Conservation (phyloP, 2,888 invertebrate genomes). For the Melanargia galathea region DNA sequence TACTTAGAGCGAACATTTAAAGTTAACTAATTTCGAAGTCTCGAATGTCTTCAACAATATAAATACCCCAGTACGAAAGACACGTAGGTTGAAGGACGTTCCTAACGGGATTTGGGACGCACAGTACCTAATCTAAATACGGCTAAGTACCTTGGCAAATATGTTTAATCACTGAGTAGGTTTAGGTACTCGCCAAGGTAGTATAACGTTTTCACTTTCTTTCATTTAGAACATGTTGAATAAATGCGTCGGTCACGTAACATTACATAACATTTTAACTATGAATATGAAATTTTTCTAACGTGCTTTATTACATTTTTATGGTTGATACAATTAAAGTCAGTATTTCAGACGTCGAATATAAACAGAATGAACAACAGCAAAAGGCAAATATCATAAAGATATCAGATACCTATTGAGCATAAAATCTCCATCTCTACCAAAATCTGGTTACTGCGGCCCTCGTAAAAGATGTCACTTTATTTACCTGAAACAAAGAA, state of each 20-base stretch:
- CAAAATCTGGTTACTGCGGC: constrained; percentile 35
- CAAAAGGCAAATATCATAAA: background rate
- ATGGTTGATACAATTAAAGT: background rate
- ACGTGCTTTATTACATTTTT: background rate
- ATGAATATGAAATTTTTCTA: background rate
- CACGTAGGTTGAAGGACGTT: background rate
- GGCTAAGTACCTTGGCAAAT: background rate
- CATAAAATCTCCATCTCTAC: constrained; percentile 53
- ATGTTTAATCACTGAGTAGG: constrained; percentile 15
- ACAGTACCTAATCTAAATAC: background rate
- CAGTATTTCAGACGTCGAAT: background rate
- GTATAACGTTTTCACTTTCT: constrained; percentile 10
- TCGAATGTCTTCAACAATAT: background rate
- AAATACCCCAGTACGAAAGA: background rate
- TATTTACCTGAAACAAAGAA: constrained; percentile 63
- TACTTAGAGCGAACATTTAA: background rate
- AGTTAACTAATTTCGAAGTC: constrained; percentile 3
- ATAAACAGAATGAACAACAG: background rate
- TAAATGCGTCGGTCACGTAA: background rate
- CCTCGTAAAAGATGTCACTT: constrained; percentile 31
- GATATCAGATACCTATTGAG: constrained; percentile 22
- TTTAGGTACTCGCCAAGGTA: background rate
- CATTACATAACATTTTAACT: background rate
- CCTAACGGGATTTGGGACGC: background rate
- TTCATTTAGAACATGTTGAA: constrained; percentile 1